Percentiles rank a stretch among this genome's conserved stretches.
phyloP scores from a whole-genome alignment of 2,888 invertebrate genomes.

The Chymomyza fuscimana region DNA sequence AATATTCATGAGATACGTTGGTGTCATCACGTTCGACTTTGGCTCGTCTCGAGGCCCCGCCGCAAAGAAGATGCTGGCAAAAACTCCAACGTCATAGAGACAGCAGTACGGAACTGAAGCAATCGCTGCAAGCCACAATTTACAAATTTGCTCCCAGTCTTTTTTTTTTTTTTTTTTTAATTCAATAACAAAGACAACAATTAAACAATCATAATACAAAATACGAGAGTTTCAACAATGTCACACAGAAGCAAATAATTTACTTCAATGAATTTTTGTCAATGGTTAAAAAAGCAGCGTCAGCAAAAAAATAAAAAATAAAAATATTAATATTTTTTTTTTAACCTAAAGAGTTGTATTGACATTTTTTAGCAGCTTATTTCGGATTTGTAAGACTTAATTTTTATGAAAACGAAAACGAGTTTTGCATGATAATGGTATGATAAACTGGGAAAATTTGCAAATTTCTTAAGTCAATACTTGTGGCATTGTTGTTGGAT shows the following conservation, averaged over 20 bases:
- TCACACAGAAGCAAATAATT: slow-evolving; percentile 3
- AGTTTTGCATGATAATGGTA: neutral
- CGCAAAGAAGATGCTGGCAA: neutral
- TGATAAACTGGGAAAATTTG: neutral
- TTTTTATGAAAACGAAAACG: neutral
- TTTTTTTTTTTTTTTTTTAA: neutral
- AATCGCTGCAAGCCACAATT: neutral
- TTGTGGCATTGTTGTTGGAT: too few species aligned
- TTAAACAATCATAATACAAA: neutral
- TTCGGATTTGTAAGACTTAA: neutral
- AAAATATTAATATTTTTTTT: slow-evolving; percentile 26
- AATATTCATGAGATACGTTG: neutral
- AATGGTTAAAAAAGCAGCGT: slow-evolving; percentile 40
- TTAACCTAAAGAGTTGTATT: neutral
- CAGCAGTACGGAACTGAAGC: neutral
- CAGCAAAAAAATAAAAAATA: slow-evolving; percentile 36
- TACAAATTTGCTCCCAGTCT: neutral
- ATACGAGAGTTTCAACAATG: neutral
- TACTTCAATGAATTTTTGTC: slow-evolving; percentile 53
- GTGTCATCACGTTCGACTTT: neutral
- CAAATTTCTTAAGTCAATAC: neutral
- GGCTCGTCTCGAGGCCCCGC: neutral
- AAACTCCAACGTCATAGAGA: neutral
- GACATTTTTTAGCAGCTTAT: neutral
- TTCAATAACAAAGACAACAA: neutral